A percentile compares a stretch with the other conserved stretches of the same genome.
phyloP scores from a whole-genome alignment of 2,797 vertebrate genomes.

The Perdix hodgsoniae region DNA sequence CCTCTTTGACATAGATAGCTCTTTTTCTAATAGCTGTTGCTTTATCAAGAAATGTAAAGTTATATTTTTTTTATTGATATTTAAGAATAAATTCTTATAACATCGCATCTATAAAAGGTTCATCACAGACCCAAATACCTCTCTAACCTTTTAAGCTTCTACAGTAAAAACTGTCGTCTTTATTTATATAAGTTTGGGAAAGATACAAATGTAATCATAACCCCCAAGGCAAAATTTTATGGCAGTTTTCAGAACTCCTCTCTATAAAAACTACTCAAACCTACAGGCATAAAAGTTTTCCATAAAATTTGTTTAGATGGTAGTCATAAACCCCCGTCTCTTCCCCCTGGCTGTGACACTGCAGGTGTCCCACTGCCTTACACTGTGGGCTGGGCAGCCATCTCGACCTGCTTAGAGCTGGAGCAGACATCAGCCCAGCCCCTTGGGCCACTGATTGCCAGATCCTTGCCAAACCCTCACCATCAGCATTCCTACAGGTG shows the following conservation, averaged over 20 bases:
- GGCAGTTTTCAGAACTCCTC: constrained; percentile 82
- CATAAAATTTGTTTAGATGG: constrained; percentile 84
- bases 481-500: too few species aligned
- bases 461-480: background rate
- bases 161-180: constrained; percentile 86
- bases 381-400: background rate
- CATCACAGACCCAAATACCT: constrained; percentile 80
- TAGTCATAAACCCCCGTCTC: constrained; percentile 75
- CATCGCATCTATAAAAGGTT: constrained; percentile 83
- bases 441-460: fast-evolving
- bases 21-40: constrained; percentile 59
- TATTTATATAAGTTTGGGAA: constrained; percentile 85
- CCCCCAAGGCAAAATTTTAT: constrained; percentile 84
- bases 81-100: constrained; percentile 80
- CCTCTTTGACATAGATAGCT: background rate
- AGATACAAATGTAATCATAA: constrained; percentile 87
- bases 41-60: constrained; percentile 75
- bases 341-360: constrained; percentile 44
- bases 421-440: fast-evolving
- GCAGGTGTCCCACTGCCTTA: constrained; percentile 55
- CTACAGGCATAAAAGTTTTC: constrained; percentile 82
- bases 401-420: fast-evolving
- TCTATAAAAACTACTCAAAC: constrained; percentile 82
- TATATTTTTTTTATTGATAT: constrained; percentile 80
- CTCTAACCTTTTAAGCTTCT: constrained; percentile 85